Conservation (phyloP, 2,888 invertebrate genomes). For the Cryptocheilus praepositus region DNA sequence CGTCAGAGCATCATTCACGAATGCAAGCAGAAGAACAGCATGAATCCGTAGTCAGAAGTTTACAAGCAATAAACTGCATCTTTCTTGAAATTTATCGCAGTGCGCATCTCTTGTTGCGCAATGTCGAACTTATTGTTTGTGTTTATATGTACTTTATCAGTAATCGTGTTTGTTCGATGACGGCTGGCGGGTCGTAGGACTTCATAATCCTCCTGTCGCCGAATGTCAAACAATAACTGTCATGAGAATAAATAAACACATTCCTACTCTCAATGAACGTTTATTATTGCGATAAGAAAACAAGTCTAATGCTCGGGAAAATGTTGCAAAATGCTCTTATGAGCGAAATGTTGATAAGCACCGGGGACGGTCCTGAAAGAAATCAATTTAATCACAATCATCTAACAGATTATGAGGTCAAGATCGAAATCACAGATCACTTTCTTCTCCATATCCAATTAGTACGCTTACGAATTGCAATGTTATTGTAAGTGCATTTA, state of each 20-base stretch:
- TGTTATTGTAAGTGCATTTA: neutral
- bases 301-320: slow-evolving; percentile 11
- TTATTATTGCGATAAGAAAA: slow-evolving; percentile 43
- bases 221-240: slow-evolving; percentile 53
- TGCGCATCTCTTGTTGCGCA: slow-evolving; percentile 40
- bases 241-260: slow-evolving; percentile 46
- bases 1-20: too few relatives aligned
- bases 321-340: slow-evolving; percentile 22
- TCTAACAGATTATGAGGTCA: too few relatives aligned
- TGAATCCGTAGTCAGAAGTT: too few relatives aligned
- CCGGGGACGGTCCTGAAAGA: neutral
- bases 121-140: slow-evolving; percentile 63
- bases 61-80: too few relatives aligned
- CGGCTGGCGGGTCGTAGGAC: slow-evolving; percentile 53
- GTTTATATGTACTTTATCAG: slow-evolving; percentile 55
- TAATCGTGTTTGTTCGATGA: slow-evolving; percentile 54
- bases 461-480: neutral
- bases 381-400: too few relatives aligned
- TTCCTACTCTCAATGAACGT: slow-evolving; percentile 37
- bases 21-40: too few relatives aligned
- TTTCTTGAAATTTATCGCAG: neutral
- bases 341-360: neutral
- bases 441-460: too few relatives aligned
- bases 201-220: slow-evolving; percentile 55
- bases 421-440: too few relatives aligned